Conservation (phyloP, 2,113 vertebrate species). For the Sinocyclocheilus anshuiensis region DNA sequence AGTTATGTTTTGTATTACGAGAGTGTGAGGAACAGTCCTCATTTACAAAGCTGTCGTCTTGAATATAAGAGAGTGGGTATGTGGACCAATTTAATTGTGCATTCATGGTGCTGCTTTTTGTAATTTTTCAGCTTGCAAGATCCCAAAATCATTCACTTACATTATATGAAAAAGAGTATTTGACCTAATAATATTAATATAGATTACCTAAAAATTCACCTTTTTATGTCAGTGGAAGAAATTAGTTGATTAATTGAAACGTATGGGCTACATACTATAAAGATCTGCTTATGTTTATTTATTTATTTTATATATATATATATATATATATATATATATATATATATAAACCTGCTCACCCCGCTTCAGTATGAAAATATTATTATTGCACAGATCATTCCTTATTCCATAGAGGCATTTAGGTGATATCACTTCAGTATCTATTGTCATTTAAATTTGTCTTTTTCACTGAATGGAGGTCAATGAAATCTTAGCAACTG, state of each 20-base stretch:
- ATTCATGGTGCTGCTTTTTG: neutral
- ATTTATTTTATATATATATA: neutral
- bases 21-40: neutral
- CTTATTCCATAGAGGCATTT: neutral
- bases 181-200: neutral
- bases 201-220: neutral
- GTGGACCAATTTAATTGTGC: neutral
- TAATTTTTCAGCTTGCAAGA: neutral
- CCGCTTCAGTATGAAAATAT: neutral
- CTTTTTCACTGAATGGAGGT: slow-evolving; percentile 14
- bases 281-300: neutral
- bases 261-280: neutral
- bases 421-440: neutral
- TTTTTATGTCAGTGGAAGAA: neutral
- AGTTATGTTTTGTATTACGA: neutral
- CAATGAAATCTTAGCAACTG: slow-evolving; percentile 33
- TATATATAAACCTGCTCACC: neutral
- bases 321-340: neutral
- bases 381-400: neutral
- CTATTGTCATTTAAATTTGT: slow-evolving; percentile 36
- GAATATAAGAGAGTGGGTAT: neutral
- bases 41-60: neutral
- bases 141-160: neutral
- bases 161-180: neutral
- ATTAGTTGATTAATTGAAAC: neutral